Conservation (phyloP, 2,888 invertebrate species). For the Agapostemon virescens region DNA sequence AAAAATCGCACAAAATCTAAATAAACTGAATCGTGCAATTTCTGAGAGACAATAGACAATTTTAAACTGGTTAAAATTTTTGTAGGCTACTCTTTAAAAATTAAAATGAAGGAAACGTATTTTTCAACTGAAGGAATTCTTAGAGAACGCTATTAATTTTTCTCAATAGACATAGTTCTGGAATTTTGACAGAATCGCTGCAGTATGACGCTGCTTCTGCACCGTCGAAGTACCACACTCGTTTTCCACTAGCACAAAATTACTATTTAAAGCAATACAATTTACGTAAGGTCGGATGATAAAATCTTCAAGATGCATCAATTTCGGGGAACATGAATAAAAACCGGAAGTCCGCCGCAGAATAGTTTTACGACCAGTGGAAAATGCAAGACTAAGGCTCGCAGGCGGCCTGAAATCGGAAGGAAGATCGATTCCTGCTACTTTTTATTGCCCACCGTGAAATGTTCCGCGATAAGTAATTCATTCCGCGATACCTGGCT, state of each 20-base stretch:
- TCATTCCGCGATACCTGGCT: slow-evolving; percentile 48
- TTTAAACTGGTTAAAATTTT: neutral
- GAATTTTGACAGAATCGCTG: neutral
- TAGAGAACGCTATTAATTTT: neutral
- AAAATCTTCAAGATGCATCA: neutral
- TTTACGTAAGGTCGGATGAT: neutral
- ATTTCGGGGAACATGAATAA: slow-evolving; percentile 44
- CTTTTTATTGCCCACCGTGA: slow-evolving; percentile 41
- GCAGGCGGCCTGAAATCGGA: neutral
- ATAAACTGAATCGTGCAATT: too few species aligned
- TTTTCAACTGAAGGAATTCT: neutral
- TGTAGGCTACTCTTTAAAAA: neutral
- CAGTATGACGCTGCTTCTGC: neutral
- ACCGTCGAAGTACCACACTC: neutral
- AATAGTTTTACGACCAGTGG: slow-evolving; percentile 46
- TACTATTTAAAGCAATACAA: neutral
- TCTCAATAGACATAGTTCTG: neutral
- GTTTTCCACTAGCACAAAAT: neutral
- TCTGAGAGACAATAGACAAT: too few species aligned
- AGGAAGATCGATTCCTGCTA: neutral
- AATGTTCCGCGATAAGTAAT: slow-evolving; percentile 54
- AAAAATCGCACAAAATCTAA: too few species aligned
- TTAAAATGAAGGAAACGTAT: neutral
- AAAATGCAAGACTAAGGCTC: slow-evolving; percentile 2
- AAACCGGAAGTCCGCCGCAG: slow-evolving; percentile 16